These are phyloP conservation scores for Labroides dimidiatus DNA, from an alignment of 2,797 vertebrate species.

Conservation along the genomic window DNA sequence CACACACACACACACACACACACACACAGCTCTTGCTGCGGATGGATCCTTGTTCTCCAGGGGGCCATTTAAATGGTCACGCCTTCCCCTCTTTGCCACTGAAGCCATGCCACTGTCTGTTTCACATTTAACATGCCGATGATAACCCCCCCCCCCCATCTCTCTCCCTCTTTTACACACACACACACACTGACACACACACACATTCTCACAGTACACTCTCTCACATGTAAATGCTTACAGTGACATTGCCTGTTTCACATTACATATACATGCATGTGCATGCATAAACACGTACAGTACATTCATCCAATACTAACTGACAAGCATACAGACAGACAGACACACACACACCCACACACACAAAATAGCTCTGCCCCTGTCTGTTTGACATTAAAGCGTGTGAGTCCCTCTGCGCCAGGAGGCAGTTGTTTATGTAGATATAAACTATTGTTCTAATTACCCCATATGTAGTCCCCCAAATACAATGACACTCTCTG, in stretches of 20 bases:
- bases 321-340: conserved; percentile 59
- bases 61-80: conserved; percentile 74
- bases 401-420: conserved; percentile 69
- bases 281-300: conserved; percentile 44
- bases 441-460: conserved; percentile 83
- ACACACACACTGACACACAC: conserved; percentile 38
- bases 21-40: conserved; percentile 24
- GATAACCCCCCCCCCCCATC: background rate
- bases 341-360: conserved; percentile 44
- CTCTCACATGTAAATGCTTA: conserved; percentile 41
- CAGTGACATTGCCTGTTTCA: conserved; percentile 68
- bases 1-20: conserved; percentile 21
- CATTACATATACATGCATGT: conserved; percentile 4
- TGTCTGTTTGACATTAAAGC: conserved; percentile 82
- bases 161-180: conserved; percentile 13
- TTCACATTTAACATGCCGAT: conserved; percentile 70
- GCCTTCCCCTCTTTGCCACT: conserved; percentile 69
- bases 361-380: conserved; percentile 44
- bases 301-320: conserved; percentile 58
- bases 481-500: conserved; percentile 79
- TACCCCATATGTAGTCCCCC: conserved; percentile 81
- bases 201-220: conserved; percentile 28
- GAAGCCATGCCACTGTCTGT: conserved; percentile 72
- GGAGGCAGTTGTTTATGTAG: conserved; percentile 81
- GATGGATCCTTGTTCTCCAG: conserved; percentile 67